These are phyloP conservation scores for Drosophila vallismaia DNA, from an alignment of 2,888 invertebrate species.

Conservation along the genomic window DNA sequence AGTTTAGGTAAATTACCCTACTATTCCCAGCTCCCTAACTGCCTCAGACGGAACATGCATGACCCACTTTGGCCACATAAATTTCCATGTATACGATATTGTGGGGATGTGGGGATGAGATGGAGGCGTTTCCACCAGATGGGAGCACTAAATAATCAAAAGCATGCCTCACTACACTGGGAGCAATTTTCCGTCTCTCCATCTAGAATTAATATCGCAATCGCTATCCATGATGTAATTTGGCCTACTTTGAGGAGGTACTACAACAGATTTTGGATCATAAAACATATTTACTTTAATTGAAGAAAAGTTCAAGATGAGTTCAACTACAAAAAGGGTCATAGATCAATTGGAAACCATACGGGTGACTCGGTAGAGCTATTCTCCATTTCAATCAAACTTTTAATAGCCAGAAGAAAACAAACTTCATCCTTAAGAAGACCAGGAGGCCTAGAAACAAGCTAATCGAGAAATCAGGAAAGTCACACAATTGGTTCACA, in stretches of 20 bases:
- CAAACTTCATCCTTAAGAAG: not conserved
- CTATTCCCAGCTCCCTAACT: constrained; percentile 32
- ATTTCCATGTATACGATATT: constrained; percentile 37
- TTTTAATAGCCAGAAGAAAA: not conserved
- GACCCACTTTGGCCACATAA: constrained; percentile 65
- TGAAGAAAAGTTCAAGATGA: not conserved
- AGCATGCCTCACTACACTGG: constrained; percentile 42
- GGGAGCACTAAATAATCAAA: constrained; percentile 46
- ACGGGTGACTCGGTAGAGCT: constrained; percentile 5
- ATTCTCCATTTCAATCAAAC: no score
- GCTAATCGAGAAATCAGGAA: not conserved
- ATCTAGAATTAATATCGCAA: no score
- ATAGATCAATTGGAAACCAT: constrained; percentile 11
- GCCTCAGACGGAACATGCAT: constrained; percentile 40
- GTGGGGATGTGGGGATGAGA: not conserved
- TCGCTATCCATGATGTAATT: constrained; percentile 23
- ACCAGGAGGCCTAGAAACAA: not conserved
- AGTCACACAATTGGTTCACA: not conserved
- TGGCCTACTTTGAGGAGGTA: not conserved
- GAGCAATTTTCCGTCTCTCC: constrained; percentile 10
- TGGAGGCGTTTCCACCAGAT: constrained; percentile 16
- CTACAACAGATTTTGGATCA: not conserved
- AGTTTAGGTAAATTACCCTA: constrained; percentile 59
- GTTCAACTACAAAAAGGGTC: constrained; percentile 20
- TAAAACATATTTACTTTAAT: not conserved